Percentiles rank a stretch among this genome's conserved stretches.
Conservation (phyloP, 2,888 invertebrate species). For the Isoperla grammatica region DNA sequence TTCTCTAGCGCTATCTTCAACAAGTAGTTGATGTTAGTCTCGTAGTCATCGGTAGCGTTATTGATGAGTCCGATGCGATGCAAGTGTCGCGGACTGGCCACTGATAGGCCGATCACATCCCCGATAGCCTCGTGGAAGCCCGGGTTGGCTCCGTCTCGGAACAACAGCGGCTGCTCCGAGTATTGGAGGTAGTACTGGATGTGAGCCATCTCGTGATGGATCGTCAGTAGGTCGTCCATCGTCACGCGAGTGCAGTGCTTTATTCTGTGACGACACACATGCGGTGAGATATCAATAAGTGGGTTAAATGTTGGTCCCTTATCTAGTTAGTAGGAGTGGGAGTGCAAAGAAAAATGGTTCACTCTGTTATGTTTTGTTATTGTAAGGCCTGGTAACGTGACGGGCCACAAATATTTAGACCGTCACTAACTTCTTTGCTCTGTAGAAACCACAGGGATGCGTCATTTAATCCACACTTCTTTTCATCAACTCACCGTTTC, state of each 20-base stretch:
- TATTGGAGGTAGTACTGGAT: constrained; percentile 77
- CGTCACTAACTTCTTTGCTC: no score
- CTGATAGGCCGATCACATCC: constrained; percentile 70
- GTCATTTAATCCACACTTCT: no score
- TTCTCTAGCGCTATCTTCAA: constrained; percentile 74
- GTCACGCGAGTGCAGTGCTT: constrained; percentile 77
- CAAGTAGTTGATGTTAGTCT: constrained; percentile 67
- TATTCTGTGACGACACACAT: constrained; percentile 55
- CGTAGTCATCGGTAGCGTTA: constrained; percentile 47
- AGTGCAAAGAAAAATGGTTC: no score
- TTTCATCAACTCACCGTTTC: no score
- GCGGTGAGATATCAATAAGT: no score
- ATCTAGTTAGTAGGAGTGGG: no score
- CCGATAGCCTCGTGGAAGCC: constrained; percentile 84
- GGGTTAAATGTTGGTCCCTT: no score
- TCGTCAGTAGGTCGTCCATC: constrained; percentile 68
- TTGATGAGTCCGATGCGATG: constrained; percentile 65
- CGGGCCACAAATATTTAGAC: no score
- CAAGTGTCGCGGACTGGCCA: constrained; percentile 70
- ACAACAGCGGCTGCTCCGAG: constrained; percentile 65
- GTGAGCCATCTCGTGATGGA: constrained; percentile 81
- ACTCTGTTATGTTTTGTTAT: no score
- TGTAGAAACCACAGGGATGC: no score
- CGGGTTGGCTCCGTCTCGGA: constrained; percentile 76
- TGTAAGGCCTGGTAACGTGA: no score